These are phyloP conservation scores for Cyanoderma ruficeps DNA, from an alignment of 2,113 vertebrate genomes.

Conservation along the genomic window DNA sequence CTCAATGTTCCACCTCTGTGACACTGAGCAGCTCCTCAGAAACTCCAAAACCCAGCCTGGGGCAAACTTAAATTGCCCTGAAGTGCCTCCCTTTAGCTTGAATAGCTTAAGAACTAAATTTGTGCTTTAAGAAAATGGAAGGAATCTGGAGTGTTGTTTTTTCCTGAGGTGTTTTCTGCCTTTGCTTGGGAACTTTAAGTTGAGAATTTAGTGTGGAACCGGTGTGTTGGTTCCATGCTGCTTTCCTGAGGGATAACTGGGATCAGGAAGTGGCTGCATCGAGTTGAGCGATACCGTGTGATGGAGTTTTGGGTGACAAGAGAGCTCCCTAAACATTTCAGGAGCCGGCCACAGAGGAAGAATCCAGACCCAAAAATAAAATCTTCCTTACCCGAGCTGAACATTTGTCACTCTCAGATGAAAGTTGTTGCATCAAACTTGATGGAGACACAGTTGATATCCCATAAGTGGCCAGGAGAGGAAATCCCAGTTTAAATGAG, in stretches of 20 bases:
- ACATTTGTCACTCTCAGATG: slow-evolving; percentile 19
- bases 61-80: neutral
- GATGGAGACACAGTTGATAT: slow-evolving; percentile 57
- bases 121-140: neutral
- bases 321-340: neutral
- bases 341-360: neutral
- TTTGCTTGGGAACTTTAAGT: neutral
- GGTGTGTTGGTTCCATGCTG: accelerated
- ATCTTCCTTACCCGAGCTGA: neutral
- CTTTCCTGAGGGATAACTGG: neutral
- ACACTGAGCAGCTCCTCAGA: neutral
- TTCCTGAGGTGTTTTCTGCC: neutral
- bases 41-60: neutral
- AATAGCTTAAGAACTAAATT: neutral
- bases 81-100: neutral
- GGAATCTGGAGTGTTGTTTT: neutral
- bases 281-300: neutral
- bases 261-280: neutral
- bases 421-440: slow-evolving; percentile 53
- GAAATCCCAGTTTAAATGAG: slow-evolving; percentile 79
- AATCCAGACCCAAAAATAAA: neutral
- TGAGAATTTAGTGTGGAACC: neutral
- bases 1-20: neutral
- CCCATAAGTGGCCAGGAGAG: slow-evolving; percentile 57
- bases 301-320: neutral